phyloP scores from a whole-genome alignment of 2,797 vertebrate genomes.

The Artibeus jamaicensis region DNA sequence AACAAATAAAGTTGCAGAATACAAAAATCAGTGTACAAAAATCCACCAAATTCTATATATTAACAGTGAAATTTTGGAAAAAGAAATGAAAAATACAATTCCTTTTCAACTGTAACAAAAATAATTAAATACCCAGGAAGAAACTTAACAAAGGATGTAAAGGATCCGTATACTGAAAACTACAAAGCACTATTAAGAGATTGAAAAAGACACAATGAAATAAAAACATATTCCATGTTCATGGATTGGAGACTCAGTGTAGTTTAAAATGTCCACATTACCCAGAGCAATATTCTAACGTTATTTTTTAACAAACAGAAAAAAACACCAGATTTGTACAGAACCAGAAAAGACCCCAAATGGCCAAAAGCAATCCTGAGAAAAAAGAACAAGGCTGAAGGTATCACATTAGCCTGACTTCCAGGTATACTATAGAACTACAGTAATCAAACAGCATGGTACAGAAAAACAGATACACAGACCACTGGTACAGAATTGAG shows the following conservation, averaged over 20 bases:
- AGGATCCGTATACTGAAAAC: not conserved
- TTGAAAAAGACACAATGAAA: not conserved
- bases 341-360: not conserved
- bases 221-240: not conserved
- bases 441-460: not conserved
- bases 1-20: not conserved
- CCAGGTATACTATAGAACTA: not conserved
- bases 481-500: not conserved
- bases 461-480: not conserved
- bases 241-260: not conserved
- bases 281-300: not conserved
- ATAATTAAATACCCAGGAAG: not conserved
- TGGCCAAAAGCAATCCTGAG: not conserved
- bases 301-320: not conserved
- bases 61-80: not conserved
- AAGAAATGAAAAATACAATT: not conserved
- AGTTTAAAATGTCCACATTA: not conserved
- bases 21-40: not conserved
- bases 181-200: not conserved
- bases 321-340: not conserved
- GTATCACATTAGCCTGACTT: not conserved
- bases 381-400: not conserved
- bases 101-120: not conserved
- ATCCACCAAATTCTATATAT: not conserved
- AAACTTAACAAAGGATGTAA: not conserved